Conservation (phyloP, 1,140 invertebrate genomes). For the Ctenoplectra terminalis region DNA sequence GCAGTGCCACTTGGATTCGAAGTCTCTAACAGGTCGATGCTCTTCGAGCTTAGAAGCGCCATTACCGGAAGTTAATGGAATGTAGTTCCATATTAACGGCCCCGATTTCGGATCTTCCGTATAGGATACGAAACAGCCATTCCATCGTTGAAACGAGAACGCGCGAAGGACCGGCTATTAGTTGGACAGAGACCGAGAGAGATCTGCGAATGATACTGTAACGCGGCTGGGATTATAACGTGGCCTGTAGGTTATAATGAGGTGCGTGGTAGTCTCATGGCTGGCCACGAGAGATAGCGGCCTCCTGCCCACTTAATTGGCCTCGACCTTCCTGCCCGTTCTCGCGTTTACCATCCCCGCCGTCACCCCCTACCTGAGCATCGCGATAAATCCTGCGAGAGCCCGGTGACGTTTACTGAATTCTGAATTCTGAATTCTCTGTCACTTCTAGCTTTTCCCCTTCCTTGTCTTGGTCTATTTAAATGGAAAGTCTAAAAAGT, state of each 20-base stretch:
- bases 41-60: constrained; percentile 59
- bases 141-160: constrained; percentile 52
- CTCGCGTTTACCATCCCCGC: constrained; percentile 55
- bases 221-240: constrained; percentile 72
- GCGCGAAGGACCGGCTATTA: neutral
- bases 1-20: neutral
- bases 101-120: constrained; percentile 68
- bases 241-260: constrained; percentile 74
- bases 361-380: constrained; percentile 1
- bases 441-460: neutral
- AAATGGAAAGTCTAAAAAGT: no score
- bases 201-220: constrained; percentile 74
- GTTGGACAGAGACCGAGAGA: constrained; percentile 21
- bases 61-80: constrained; percentile 71
- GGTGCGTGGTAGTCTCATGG: constrained; percentile 72
- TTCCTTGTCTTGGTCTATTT: neutral
- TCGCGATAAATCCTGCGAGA: constrained; percentile 34
- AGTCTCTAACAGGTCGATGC: constrained; percentile 21
- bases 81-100: constrained; percentile 71
- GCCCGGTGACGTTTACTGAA: constrained; percentile 20
- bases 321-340: constrained; percentile 64
- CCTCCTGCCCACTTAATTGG: constrained; percentile 73
- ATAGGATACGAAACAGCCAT: constrained; percentile 67
- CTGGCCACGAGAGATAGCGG: constrained; percentile 74
- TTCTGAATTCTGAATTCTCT: constrained; percentile 12